Conservation (phyloP, 2,113 vertebrate genomes). For the Tragulus kanchil region DNA sequence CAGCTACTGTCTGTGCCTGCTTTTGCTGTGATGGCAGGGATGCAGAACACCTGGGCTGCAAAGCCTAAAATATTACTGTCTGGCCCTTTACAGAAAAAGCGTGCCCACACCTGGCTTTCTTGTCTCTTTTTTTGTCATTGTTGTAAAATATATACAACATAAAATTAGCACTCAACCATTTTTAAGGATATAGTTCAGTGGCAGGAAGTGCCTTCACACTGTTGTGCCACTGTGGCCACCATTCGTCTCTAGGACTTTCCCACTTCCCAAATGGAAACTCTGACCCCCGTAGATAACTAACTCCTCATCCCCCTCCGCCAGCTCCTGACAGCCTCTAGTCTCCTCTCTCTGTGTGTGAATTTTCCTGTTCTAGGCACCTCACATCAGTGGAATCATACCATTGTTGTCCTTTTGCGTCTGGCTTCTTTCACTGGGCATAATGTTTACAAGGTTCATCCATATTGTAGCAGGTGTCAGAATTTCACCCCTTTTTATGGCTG, state of each 20-base stretch:
- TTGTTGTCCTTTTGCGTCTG: neutral
- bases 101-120: neutral
- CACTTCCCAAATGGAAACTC: neutral
- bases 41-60: rapidly evolving
- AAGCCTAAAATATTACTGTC: neutral
- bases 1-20: neutral
- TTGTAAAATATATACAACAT: neutral
- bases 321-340: neutral
- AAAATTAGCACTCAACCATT: neutral
- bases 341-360: neutral
- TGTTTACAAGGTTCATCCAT: neutral
- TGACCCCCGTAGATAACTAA: neutral
- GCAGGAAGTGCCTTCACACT: neutral
- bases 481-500: neutral
- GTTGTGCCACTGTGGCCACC: neutral
- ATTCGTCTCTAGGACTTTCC: neutral
- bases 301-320: neutral
- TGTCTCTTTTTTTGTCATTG: neutral
- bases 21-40: neutral
- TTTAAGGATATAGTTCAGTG: neutral
- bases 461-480: neutral
- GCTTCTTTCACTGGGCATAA: neutral
- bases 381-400: neutral
- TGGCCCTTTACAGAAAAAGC: neutral
- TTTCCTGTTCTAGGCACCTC: too few relatives aligned